Conservation (phyloP, 53 echinoderm and acorn worm species). For the Mesocentrotus franciscanus region DNA sequence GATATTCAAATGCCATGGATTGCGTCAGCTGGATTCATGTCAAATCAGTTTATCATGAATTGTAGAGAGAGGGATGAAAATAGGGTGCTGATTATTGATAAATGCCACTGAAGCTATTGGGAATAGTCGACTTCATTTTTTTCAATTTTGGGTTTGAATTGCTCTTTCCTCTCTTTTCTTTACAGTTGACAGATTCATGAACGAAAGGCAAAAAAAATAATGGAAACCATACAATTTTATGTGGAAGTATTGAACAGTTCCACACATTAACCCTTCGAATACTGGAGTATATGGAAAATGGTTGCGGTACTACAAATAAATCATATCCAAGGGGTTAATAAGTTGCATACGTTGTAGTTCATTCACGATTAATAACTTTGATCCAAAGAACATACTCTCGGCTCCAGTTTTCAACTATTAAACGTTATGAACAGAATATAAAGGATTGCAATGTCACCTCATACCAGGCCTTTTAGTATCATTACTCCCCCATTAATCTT, state of each 20-base stretch:
- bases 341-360: not conserved
- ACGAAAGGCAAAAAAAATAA: not conserved
- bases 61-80: not conserved
- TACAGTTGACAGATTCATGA: not conserved
- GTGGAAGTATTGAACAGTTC: not conserved
- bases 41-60: not conserved
- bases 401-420: not conserved
- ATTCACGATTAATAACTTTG: not conserved
- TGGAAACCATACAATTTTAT: not conserved
- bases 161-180: not conserved
- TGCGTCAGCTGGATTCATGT: constrained; percentile 22
- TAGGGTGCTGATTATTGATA: not conserved
- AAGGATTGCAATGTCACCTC: not conserved
- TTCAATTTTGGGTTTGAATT: not conserved
- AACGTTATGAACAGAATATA: not conserved
- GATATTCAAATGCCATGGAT: constrained; percentile 11
- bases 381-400: not conserved
- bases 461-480: not conserved
- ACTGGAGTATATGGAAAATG: not conserved
- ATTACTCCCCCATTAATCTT: not conserved
- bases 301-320: not conserved
- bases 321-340: not conserved
- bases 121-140: not conserved
- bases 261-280: not conserved
- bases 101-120: constrained; percentile 10